These are phyloP conservation scores for Bugulina stolonifera DNA, from an alignment of 2,888 invertebrate genomes.

Conservation along the genomic window DNA sequence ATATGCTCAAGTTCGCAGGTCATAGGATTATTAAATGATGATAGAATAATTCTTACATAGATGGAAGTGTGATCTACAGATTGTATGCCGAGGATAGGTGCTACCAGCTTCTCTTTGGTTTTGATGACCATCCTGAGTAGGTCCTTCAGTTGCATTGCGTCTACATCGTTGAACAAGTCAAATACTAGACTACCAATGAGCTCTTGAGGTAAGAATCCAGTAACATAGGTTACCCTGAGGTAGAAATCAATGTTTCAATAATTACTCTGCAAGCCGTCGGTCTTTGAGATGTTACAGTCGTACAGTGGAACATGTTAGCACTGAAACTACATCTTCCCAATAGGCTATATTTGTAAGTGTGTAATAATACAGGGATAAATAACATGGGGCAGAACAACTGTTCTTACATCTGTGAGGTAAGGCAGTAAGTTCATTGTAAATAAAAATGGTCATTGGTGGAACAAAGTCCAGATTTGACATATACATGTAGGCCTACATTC, in stretches of 20 bases:
- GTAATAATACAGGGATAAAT: too few species aligned
- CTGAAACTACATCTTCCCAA: too few species aligned
- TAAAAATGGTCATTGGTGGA: too few species aligned
- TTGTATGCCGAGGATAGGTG: background rate
- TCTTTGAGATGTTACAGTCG: too few species aligned
- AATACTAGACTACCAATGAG: conserved; percentile 84
- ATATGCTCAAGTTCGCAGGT: conserved; percentile 18
- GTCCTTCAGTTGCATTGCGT: conserved; percentile 71
- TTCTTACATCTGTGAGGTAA: too few species aligned
- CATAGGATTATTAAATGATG: conserved; percentile 8
- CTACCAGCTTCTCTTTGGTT: conserved; percentile 2
- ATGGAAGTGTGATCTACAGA: background rate
- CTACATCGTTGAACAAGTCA: conserved; percentile 80
- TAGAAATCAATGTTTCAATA: conserved; percentile 29
- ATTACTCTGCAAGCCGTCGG: too few species aligned
- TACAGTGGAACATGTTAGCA: too few species aligned
- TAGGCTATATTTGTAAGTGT: too few species aligned
- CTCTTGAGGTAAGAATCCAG: conserved; percentile 89
- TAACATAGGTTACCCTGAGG: conserved; percentile 73
- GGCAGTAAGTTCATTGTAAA: too few species aligned
- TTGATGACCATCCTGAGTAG: background rate
- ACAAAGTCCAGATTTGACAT: too few species aligned
- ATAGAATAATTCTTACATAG: conserved; percentile 12
- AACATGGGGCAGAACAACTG: too few species aligned
- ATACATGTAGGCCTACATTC: too few species aligned